Percentiles rank a stretch among this genome's conserved stretches.
Evolutionary conservation across 2,113 vertebrate genomes (phyloP).

Genomic region (Casuarius casuarius): DNA sequence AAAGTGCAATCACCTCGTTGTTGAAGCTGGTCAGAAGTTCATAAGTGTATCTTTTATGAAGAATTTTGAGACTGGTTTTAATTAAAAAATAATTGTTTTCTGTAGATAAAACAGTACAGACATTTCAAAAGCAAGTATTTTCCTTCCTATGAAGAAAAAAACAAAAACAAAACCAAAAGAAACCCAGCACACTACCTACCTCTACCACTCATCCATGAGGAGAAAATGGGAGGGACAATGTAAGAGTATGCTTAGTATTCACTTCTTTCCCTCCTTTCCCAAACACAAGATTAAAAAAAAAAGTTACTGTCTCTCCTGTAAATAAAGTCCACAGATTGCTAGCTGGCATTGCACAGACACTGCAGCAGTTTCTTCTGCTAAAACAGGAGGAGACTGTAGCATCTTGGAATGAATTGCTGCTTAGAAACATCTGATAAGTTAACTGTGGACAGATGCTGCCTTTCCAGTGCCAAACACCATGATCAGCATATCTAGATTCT

Average conservation of each 20-base stretch:
- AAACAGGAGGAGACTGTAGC: constrained; percentile 2
- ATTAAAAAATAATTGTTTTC: background rate
- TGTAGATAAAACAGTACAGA: background rate
- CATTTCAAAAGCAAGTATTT: background rate
- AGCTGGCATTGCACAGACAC: background rate
- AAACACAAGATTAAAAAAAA: background rate
- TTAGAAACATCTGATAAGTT: constrained; percentile 31
- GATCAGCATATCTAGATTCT: background rate
- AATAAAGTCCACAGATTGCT: background rate
- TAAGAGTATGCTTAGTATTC: background rate
- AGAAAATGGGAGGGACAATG: background rate
- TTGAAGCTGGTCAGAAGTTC: background rate
- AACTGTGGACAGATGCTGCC: constrained; percentile 44
- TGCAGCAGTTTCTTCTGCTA: constrained; percentile 51
- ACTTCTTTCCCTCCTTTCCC: background rate
- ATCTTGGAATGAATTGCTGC: background rate
- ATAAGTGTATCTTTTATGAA: background rate
- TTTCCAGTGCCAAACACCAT: constrained; percentile 4
- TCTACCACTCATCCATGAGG: background rate
- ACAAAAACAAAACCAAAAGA: background rate
- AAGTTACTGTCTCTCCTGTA: background rate
- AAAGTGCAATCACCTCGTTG: background rate
- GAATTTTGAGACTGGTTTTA: background rate
- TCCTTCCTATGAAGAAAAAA: background rate
- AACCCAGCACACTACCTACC: background rate